A percentile compares a stretch with the other conserved stretches of the same genome.
phyloP scores from a whole-genome alignment of 2,888 invertebrate species.

The Philereme vetulata region DNA sequence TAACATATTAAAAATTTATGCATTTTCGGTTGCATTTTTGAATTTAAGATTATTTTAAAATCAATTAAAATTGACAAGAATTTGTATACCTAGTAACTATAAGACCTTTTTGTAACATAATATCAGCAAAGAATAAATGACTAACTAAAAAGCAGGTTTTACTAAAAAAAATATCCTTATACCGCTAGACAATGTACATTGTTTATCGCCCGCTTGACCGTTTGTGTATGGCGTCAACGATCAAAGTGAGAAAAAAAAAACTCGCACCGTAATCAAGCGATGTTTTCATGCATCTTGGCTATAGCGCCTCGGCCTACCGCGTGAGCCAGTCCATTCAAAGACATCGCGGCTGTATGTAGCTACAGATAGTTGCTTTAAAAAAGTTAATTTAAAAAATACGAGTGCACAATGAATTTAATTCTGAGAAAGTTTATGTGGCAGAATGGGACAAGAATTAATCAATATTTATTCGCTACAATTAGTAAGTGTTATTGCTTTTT shows the following conservation, averaged over 20 bases:
- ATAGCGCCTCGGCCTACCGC: constrained; percentile 8
- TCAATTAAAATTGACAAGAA: too few species aligned
- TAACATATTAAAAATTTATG: too few species aligned
- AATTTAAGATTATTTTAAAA: too few species aligned
- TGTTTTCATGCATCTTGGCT: constrained; percentile 19
- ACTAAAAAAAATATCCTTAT: too few species aligned
- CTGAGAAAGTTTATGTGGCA: constrained; percentile 69
- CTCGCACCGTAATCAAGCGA: constrained; percentile 14
- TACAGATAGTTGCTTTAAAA: constrained; percentile 15
- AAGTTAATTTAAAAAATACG: constrained; percentile 24
- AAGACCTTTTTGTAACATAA: too few species aligned
- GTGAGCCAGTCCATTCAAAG: constrained; percentile 50
- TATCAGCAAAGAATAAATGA: too few species aligned
- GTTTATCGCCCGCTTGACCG: too few species aligned
- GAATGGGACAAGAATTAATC: constrained; percentile 72
- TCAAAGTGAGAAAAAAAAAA: constrained; percentile 17
- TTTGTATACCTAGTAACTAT: too few species aligned
- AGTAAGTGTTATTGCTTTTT: constrained; percentile 59
- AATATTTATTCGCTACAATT: constrained; percentile 72
- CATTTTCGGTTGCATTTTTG: too few species aligned
- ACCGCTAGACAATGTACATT: too few species aligned
- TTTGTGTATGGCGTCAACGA: not conserved
- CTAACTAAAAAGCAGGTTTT: too few species aligned
- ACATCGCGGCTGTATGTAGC: constrained; percentile 54
- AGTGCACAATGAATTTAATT: constrained; percentile 65